Conservation (phyloP, 2,113 vertebrate species). For the Diphyllodes magnificus region DNA sequence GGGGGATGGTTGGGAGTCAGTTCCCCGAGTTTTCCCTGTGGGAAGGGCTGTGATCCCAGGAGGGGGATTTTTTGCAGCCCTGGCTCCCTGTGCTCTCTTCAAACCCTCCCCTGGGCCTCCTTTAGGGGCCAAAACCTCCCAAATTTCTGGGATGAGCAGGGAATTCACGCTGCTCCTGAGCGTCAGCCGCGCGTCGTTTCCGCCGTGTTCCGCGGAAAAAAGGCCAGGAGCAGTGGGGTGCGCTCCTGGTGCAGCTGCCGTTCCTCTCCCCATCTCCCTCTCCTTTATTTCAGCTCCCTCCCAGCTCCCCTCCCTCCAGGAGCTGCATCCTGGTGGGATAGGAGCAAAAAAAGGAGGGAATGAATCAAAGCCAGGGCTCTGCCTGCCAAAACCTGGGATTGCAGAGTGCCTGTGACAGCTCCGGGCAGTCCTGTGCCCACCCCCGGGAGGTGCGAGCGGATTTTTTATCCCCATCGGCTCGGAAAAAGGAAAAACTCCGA, state of each 20-base stretch:
- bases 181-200: accelerated
- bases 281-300: background rate
- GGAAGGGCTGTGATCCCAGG: background rate
- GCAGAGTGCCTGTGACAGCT: background rate
- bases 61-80: background rate
- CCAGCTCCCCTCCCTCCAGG: background rate
- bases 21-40: background rate
- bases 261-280: background rate
- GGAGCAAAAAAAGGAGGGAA: background rate
- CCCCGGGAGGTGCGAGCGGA: background rate
- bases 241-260: background rate
- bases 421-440: background rate
- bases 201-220: accelerated
- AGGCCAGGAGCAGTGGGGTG: background rate
- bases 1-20: background rate
- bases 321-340: background rate
- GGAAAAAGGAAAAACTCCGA: background rate
- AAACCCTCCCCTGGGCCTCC: background rate
- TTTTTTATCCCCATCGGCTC: background rate
- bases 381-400: background rate
- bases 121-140: background rate
- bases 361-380: background rate
- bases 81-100: background rate
- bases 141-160: background rate
- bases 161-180: background rate